phyloP scores from a whole-genome alignment of 2,113 vertebrate genomes.

The Dromas ardeola region DNA sequence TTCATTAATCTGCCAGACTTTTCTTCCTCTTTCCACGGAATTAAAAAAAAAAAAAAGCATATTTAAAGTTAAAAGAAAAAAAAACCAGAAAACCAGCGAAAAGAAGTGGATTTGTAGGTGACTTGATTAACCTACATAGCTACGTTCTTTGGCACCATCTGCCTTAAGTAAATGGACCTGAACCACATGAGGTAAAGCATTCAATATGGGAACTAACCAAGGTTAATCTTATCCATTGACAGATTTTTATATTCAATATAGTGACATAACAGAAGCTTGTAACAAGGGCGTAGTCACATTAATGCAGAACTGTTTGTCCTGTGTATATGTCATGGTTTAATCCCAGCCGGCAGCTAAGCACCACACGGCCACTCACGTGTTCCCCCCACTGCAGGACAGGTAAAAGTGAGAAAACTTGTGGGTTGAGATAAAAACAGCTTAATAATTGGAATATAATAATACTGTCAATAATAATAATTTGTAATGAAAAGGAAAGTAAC shows the following conservation, averaged over 20 bases:
- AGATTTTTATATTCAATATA: neutral
- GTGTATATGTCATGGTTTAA: neutral
- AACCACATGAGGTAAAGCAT: neutral
- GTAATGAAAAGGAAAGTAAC: neutral
- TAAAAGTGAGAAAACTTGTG: neutral
- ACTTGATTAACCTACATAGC: neutral
- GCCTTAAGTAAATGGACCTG: neutral
- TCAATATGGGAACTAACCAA: neutral
- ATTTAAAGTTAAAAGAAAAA: neutral
- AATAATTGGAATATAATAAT: neutral
- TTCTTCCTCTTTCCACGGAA: neutral
- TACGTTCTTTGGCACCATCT: neutral
- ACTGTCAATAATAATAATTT: neutral
- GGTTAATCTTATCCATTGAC: neutral
- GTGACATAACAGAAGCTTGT: neutral
- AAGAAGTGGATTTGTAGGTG: neutral
- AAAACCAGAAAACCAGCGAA: neutral
- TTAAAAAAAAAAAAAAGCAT: neutral
- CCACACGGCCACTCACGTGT: neutral
- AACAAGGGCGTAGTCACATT: neutral
- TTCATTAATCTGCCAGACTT: neutral
- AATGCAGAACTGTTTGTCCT: neutral
- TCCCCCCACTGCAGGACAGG: neutral
- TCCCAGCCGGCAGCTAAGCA: neutral
- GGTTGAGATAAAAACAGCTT: neutral